Conservation (phyloP, 2,888 invertebrate genomes). For the Perizoma flavofasciatum region DNA sequence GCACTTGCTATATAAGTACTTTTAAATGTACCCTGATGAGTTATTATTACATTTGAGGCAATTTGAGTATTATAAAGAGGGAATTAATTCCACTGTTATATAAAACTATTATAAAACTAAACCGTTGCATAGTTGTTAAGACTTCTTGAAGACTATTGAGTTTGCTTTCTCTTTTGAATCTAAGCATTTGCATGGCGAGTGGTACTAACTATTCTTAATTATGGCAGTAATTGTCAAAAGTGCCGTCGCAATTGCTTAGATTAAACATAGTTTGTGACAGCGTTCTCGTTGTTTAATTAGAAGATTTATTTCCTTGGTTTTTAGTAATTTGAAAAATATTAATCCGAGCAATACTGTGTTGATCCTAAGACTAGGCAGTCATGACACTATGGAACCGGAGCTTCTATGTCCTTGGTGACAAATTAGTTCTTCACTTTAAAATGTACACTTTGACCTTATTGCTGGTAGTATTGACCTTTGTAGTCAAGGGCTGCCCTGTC, state of each 20-base stretch:
- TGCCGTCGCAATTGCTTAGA: conserved; percentile 12
- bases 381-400: conserved; percentile 24
- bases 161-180: background rate
- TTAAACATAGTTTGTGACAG: background rate
- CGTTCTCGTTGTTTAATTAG: background rate
- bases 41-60: conserved; percentile 18
- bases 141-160: background rate
- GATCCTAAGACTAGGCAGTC: conserved; percentile 34
- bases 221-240: conserved; percentile 25
- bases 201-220: conserved; percentile 23
- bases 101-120: conserved; percentile 17
- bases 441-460: conserved; percentile 50
- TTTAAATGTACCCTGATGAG: conserved; percentile 13
- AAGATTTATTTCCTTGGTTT: conserved; percentile 1
- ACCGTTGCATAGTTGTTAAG: conserved; percentile 7
- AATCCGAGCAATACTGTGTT: conserved; percentile 21
- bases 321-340: background rate
- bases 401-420: conserved; percentile 25
- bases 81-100: conserved; percentile 20
- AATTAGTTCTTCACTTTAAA: conserved; percentile 26
- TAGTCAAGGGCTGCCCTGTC: conserved; percentile 82
- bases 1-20: conserved; percentile 16
- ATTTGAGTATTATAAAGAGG: conserved; percentile 22
- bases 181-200: conserved; percentile 16
- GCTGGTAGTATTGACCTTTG: conserved; percentile 85